Conservation (phyloP, 2,113 vertebrate species). For the Gallinago jamesoni region DNA sequence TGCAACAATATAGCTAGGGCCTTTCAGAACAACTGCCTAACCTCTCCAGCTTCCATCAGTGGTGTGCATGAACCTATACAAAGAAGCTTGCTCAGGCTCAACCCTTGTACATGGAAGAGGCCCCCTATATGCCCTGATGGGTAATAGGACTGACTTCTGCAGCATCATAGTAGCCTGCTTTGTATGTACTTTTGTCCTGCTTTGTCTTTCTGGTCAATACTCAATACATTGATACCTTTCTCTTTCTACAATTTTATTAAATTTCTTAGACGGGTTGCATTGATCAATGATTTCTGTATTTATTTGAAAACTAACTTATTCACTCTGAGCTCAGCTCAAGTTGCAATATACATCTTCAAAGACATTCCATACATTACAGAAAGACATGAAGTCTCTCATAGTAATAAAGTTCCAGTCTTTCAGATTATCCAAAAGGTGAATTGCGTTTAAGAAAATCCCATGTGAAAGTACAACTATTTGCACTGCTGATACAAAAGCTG, state of each 20-base stretch:
- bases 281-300: neutral
- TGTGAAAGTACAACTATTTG: neutral
- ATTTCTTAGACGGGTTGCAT: neutral
- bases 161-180: neutral
- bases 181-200: neutral
- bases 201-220: neutral
- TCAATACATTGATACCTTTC: neutral
- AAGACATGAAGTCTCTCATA: neutral
- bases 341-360: neutral
- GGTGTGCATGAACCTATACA: neutral
- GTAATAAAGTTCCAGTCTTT: neutral
- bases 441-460: neutral
- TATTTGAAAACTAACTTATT: neutral
- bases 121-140: neutral
- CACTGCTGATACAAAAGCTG: neutral
- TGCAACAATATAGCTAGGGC: fast-evolving
- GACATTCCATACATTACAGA: neutral
- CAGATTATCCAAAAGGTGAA: neutral
- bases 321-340: neutral
- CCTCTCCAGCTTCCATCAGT: neutral
- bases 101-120: neutral
- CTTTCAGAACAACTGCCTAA: neutral
- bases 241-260: neutral
- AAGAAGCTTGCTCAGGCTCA: neutral
- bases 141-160: neutral